Base-by-base conservation (phyloP, 2,797 vertebrate species). In the Odontamblyopus lacepedii region DNA sequence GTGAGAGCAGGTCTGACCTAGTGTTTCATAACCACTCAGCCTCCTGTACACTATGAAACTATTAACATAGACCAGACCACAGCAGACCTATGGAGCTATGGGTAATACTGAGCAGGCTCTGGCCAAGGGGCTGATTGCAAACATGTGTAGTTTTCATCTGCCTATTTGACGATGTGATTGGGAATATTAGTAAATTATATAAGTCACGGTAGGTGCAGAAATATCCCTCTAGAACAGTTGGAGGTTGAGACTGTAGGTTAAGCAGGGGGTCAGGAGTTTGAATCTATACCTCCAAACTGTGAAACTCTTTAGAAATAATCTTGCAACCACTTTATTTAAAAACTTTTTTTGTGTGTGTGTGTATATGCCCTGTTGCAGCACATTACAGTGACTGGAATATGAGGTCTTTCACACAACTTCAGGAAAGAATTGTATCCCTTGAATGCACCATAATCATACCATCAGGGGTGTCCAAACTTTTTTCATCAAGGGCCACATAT, bases 61-160 rank as follows among this genome's bases (percentile, higher is more conserved):
- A 63, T 63, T 5, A 64, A 48, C 51, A 32, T 35, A 61, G 50
- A 68, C 48, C 6, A 41, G n/a, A 26, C n/a, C 6, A 6, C 63
- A 50, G 38, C 63, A 65, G 13, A n/a, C 11, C 12, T 48, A 16
- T 18, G 32, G 71, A 68, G 29, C 30, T 59, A 32, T 50, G 53
- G 59, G 0, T 63, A 63, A 77, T 18, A 44, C 55, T 51, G 50
- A 41, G 18, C 70, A 71, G 57, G 12, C 44, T 44, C 8, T 61
- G 30, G 57, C 68, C 64, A 32, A 12, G 2, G 27, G 29, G 67
- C 61, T 59, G 60, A 81, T 71, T 16, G 1, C 8, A 55, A 50
- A 77, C 77, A 83, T 48, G 78, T 84, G 81, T 69, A 12, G 19
- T 69, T 64, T 66, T 27, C 50, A 79, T 27, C 18, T 60, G 61